A percentile compares a stretch with the other conserved stretches of the same genome.
Evolutionary conservation across 2,113 vertebrate species (phyloP).

Genomic region (Naja naja): DNA sequence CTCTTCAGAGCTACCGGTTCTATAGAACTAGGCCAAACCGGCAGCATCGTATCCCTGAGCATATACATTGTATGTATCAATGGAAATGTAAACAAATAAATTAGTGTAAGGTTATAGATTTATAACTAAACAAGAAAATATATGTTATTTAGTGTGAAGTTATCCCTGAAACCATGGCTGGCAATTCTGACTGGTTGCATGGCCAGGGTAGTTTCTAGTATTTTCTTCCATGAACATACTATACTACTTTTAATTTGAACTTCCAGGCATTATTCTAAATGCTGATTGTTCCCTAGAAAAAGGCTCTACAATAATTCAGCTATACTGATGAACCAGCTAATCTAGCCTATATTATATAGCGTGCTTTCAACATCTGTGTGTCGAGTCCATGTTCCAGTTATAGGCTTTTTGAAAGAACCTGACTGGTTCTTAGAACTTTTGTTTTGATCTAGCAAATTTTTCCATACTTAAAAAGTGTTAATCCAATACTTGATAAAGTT

Average conservation of each 20-base stretch:
- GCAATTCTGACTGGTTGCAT: neutral
- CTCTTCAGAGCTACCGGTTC: too few species aligned
- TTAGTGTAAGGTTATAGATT: neutral
- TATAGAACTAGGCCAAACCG: too few species aligned
- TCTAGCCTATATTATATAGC: neutral
- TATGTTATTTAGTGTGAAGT: neutral
- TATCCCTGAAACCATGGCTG: neutral
- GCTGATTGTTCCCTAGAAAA: neutral
- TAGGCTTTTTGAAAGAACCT: neutral
- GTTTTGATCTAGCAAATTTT: neutral
- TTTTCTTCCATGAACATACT: neutral
- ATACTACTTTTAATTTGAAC: neutral
- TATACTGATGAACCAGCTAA: neutral
- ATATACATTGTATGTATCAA: neutral
- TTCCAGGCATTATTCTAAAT: neutral
- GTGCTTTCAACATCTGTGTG: neutral
- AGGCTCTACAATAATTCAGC: neutral
- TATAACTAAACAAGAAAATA: neutral
- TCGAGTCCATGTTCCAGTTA: neutral
- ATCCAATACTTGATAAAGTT: neutral
- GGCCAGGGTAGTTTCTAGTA: neutral
- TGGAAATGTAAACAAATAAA: neutral
- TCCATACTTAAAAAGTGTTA: neutral
- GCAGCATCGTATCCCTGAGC: neutral
- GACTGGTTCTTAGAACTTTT: neutral